Percentiles rank a stretch among this genome's conserved stretches.
These are phyloP conservation scores for Embidobia sp. DNA, from an alignment of 2,888 invertebrate genomes.

Conservation along the genomic window DNA sequence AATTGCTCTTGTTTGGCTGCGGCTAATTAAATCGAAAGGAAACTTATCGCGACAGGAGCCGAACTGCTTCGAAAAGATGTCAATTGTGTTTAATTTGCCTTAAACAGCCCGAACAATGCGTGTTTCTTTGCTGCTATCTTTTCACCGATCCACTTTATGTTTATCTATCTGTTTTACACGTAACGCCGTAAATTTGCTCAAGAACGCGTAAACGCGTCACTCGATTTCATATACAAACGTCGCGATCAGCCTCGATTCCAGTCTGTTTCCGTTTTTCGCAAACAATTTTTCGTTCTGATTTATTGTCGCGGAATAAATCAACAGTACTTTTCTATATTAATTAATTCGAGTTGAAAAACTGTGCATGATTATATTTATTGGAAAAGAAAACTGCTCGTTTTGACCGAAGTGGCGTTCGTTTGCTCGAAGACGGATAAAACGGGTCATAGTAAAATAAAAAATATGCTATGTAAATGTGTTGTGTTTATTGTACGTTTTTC, in stretches of 20 bases:
- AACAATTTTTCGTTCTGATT: neutral
- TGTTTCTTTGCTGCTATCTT: constrained; percentile 27
- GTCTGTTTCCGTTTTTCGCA: neutral
- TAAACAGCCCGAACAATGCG: constrained; percentile 26
- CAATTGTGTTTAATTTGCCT: constrained; percentile 25
- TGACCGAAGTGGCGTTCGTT: too few species aligned
- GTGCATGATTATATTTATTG: neutral
- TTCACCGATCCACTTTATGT: constrained; percentile 52
- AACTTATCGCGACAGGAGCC: neutral
- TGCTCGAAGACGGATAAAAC: too few species aligned
- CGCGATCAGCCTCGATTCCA: neutral
- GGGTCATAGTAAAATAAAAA: too few species aligned
- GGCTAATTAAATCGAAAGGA: constrained; percentile 11
- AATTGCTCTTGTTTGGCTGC: constrained; percentile 1
- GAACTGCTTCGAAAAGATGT: constrained; percentile 24
- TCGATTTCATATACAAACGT: constrained; percentile 9
- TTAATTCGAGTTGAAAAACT: constrained; percentile 8
- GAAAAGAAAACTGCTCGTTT: too few species aligned
- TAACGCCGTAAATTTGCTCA: constrained; percentile 39
- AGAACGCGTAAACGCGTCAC: constrained; percentile 44
- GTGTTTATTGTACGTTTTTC: too few species aligned
- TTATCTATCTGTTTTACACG: constrained; percentile 51
- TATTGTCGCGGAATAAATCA: constrained; percentile 3
- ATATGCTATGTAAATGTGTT: too few species aligned
- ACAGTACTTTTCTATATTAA: neutral